A percentile compares a stretch with the other conserved stretches of the same genome.
Conservation (phyloP, 1,140 invertebrate genomes). For the Achroia grisella region DNA sequence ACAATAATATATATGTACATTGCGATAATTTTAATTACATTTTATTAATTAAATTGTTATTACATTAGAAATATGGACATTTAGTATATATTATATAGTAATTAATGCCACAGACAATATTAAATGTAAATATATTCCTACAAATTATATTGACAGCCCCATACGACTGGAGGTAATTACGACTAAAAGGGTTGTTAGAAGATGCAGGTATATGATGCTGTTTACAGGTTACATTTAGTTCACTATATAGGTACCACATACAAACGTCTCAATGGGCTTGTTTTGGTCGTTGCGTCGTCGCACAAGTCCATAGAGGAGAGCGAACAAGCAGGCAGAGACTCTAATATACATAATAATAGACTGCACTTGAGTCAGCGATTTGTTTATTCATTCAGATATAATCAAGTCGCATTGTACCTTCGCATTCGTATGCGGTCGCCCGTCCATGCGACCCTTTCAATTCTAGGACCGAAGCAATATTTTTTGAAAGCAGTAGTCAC, state of each 20-base stretch:
- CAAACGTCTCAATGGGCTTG: neutral
- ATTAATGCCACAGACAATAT: too few relatives aligned
- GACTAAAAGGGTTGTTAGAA: neutral
- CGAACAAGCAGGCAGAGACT: conserved; percentile 1
- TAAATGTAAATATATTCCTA: too few relatives aligned
- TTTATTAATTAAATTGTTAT: too few relatives aligned
- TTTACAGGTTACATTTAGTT: too few relatives aligned
- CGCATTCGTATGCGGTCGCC: conserved; percentile 18
- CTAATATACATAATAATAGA: conserved; percentile 30
- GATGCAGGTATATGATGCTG: neutral
- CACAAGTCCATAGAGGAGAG: neutral
- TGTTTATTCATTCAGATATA: conserved; percentile 32
- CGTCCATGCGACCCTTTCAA: conserved; percentile 9
- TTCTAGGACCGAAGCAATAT: conserved; percentile 12
- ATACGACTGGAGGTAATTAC: too few relatives aligned
- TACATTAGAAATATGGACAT: too few relatives aligned
- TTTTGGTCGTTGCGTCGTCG: neutral
- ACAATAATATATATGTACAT: too few relatives aligned
- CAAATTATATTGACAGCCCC: too few relatives aligned
- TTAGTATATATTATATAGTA: too few relatives aligned
- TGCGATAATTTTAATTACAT: too few relatives aligned
- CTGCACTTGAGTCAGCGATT: conserved; percentile 24
- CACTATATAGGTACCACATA: neutral
- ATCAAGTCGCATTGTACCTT: conserved; percentile 25
- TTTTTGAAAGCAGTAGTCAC: conserved; percentile 5